phyloP scores from a whole-genome alignment of 2,113 vertebrate species.

The Cryptomyrus ogoouensis region DNA sequence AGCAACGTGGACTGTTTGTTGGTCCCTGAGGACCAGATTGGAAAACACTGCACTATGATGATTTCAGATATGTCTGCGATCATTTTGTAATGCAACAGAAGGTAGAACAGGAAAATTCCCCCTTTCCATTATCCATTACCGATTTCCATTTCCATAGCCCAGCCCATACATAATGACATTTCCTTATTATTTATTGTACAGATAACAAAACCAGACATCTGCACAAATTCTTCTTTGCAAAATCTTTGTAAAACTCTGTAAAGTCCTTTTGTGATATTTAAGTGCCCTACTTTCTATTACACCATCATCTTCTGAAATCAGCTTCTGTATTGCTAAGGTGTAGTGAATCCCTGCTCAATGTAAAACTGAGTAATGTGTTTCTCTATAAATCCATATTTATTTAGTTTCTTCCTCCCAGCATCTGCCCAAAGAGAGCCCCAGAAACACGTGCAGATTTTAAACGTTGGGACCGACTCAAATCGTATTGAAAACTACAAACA shows the following conservation, averaged over 20 bases:
- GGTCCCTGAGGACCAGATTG: neutral
- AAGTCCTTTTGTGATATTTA: neutral
- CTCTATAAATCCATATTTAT: neutral
- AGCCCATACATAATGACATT: neutral
- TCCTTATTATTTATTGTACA: neutral
- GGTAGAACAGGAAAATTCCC: neutral
- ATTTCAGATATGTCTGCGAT: neutral
- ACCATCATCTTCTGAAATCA: neutral
- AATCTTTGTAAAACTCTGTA: neutral
- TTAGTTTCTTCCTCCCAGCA: neutral
- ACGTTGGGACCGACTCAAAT: neutral
- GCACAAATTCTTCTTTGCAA: neutral
- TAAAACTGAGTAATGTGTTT: neutral
- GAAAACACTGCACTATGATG: neutral
- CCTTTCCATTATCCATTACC: neutral
- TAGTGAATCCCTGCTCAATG: neutral
- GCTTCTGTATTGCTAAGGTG: neutral
- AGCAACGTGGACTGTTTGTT: neutral
- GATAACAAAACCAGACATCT: neutral
- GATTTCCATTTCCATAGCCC: neutral
- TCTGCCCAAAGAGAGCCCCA: neutral
- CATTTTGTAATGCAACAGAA: neutral
- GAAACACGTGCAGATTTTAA: neutral
- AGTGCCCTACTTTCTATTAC: neutral
- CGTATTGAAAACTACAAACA: neutral